phyloP scores from a whole-genome alignment of 1,140 invertebrate genomes.

The Schlechtendalia chinensis region DNA sequence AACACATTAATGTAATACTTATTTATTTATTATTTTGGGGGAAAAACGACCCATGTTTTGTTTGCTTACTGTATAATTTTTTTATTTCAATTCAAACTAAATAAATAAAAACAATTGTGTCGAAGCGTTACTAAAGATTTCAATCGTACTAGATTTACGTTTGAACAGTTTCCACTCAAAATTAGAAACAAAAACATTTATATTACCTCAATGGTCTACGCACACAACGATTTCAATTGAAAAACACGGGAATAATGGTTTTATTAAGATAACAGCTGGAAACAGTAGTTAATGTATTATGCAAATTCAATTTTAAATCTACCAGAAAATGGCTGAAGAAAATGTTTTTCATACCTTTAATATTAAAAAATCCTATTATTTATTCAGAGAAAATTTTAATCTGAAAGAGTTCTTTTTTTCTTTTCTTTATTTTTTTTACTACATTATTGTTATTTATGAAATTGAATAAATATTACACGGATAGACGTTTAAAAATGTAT shows the following conservation, averaged over 20 bases:
- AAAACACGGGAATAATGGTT: constrained; percentile 6
- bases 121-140: too few species aligned
- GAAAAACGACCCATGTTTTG: too few species aligned
- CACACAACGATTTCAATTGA: not conserved
- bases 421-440: too few species aligned
- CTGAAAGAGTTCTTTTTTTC: not conserved
- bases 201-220: not conserved
- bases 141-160: too few species aligned
- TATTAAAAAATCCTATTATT: constrained; percentile 28
- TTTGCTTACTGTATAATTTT: too few species aligned
- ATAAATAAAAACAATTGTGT: too few species aligned
- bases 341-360: constrained; percentile 20
- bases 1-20: too few species aligned
- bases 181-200: not conserved
- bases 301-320: constrained; percentile 38
- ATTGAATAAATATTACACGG: constrained; percentile 1
- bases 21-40: too few species aligned
- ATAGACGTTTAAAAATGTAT: constrained; percentile 7
- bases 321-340: not conserved
- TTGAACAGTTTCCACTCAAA: not conserved
- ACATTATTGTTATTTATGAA: not conserved
- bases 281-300: constrained; percentile 32
- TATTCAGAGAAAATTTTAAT: constrained; percentile 28
- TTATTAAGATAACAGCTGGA: constrained; percentile 38
- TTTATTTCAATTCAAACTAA: too few species aligned